Percentiles rank a stretch among this genome's conserved stretches.
Evolutionary conservation across 2,888 invertebrate genomes (phyloP).

Genomic region (Yponomeuta plumbellus): DNA sequence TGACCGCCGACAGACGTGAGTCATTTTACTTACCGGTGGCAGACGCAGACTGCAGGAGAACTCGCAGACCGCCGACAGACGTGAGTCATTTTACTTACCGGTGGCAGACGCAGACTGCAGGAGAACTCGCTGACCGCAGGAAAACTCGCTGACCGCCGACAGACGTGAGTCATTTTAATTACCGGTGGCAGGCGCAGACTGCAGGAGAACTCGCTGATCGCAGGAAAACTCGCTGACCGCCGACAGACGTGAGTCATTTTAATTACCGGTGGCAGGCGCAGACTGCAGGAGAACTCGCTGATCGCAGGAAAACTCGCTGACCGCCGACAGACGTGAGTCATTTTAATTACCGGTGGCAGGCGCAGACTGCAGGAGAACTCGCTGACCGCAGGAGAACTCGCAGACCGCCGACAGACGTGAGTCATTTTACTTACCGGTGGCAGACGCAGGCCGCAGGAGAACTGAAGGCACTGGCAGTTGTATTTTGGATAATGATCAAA

Average conservation of each 20-base stretch:
- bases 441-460: no score
- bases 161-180: constrained; percentile 74
- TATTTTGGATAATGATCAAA: no score
- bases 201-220: constrained; percentile 81
- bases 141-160: constrained; percentile 81
- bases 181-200: no score
- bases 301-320: constrained; percentile 82
- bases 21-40: constrained; percentile 23
- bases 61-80: constrained; percentile 79
- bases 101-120: no score
- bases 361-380: constrained; percentile 82
- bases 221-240: constrained; percentile 82
- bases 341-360: neutral
- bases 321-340: constrained; percentile 80
- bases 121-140: constrained; percentile 83
- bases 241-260: constrained; percentile 76
- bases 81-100: constrained; percentile 63
- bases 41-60: no score
- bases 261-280: no score
- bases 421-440: constrained; percentile 31
- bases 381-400: constrained; percentile 81
- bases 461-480: no score
- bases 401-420: constrained; percentile 82
- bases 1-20: constrained; percentile 82
- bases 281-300: constrained; percentile 82